phyloP scores from a whole-genome alignment of 2,797 vertebrate species.

The Euthynnus affinis region DNA sequence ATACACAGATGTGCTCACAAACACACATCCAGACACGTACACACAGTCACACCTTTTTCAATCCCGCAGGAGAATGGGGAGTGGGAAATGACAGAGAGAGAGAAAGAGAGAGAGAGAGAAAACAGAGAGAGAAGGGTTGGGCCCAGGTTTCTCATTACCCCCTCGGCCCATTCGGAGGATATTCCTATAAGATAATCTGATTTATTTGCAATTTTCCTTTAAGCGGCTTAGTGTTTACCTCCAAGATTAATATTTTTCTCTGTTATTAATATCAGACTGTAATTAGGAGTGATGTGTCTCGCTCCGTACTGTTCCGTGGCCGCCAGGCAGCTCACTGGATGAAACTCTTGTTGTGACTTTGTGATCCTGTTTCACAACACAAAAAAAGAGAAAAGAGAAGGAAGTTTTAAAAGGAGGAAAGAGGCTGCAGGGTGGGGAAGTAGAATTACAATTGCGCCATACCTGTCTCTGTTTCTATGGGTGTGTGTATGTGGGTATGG shows the following conservation, averaged over 20 bases:
- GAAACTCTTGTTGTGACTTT: constrained; percentile 66
- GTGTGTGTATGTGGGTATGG: constrained; percentile 21
- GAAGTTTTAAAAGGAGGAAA: constrained; percentile 63
- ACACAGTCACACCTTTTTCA: constrained; percentile 76
- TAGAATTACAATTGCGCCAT: constrained; percentile 64
- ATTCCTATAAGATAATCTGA: constrained; percentile 86
- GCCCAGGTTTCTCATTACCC: constrained; percentile 82
- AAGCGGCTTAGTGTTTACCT: constrained; percentile 86
- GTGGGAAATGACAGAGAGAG: constrained; percentile 64
- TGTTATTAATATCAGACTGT: constrained; percentile 86
- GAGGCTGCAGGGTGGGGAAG: constrained; percentile 58
- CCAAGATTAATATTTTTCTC: constrained; percentile 85
- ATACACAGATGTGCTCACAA: constrained; percentile 71
- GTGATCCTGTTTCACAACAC: constrained; percentile 64
- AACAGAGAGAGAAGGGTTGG: constrained; percentile 47
- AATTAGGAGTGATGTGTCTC: constrained; percentile 84
- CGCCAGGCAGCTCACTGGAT: constrained; percentile 73
- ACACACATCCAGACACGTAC: constrained; percentile 64
- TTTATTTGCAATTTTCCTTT: constrained; percentile 87
- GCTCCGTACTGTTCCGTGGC: constrained; percentile 59
- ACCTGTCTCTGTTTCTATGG: constrained; percentile 61
- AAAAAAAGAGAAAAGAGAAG: constrained; percentile 38
- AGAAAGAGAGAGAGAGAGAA: constrained; percentile 40
- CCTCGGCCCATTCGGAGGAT: constrained; percentile 79
- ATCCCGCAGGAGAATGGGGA: constrained; percentile 63